Conservation (phyloP, 2,797 vertebrate species). For the Pelodytes ibericus region DNA sequence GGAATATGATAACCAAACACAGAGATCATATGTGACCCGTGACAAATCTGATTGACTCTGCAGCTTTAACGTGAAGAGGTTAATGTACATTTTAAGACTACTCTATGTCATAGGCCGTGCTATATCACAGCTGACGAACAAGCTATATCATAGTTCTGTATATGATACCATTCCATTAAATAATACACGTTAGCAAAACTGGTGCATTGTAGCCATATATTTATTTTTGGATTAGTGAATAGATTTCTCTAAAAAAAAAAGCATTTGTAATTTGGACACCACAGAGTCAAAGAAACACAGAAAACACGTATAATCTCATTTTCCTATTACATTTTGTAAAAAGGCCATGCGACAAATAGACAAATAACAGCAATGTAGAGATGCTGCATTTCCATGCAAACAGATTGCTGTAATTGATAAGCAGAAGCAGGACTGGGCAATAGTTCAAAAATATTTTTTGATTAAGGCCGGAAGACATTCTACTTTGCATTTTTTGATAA, state of each 20-base stretch:
- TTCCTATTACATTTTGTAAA: neutral
- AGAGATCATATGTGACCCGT: too few species aligned
- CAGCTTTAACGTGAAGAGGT: too few species aligned
- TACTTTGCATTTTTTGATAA: conserved; percentile 13
- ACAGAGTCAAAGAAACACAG: conserved; percentile 17
- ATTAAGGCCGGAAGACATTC: conserved; percentile 9
- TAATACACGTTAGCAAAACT: too few species aligned
- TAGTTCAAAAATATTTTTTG: conserved; percentile 13
- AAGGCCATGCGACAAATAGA: conserved; percentile 17
- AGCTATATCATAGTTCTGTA: too few species aligned
- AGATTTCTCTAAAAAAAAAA: neutral
- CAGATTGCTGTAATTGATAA: conserved; percentile 32
- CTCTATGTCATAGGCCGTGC: too few species aligned
- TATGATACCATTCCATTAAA: too few species aligned
- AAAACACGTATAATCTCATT: conserved; percentile 5
- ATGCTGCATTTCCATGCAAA: conserved; percentile 16
- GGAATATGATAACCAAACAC: too few species aligned
- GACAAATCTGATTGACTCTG: too few species aligned
- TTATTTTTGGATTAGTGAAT: neutral
- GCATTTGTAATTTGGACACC: neutral
- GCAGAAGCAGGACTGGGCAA: conserved; percentile 1
- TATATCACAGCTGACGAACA: too few species aligned
- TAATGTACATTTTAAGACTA: too few species aligned
- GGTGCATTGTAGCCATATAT: too few species aligned
- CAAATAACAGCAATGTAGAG: neutral